phyloP scores from a whole-genome alignment of 2,888 invertebrate species.

The Siphonodentalium dalli region DNA sequence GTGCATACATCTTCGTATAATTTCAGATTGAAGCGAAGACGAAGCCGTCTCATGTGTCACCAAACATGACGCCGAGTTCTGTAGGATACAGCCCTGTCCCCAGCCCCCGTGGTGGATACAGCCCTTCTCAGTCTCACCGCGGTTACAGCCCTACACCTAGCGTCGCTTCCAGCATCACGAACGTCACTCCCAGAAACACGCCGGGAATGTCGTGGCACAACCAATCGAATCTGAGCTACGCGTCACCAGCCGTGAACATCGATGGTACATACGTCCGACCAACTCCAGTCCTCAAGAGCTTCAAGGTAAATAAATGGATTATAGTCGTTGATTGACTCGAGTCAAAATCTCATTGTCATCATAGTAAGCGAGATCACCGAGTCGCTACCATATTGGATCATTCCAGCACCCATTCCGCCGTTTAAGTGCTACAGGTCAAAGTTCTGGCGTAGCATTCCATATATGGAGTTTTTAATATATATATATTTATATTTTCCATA shows the following conservation, averaged over 20 bases:
- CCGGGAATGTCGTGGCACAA: slow-evolving; percentile 43
- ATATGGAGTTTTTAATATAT: too few relatives aligned
- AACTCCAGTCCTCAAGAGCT: slow-evolving; percentile 46
- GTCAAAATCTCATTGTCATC: too few relatives aligned
- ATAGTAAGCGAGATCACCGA: too few relatives aligned
- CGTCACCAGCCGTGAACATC: slow-evolving; percentile 22
- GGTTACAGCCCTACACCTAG: slow-evolving; percentile 27
- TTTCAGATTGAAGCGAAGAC: slow-evolving; percentile 11
- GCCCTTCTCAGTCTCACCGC: slow-evolving; percentile 7
- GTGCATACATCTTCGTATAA: too few relatives aligned
- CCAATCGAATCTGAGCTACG: slow-evolving; percentile 27
- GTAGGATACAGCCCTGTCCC: neutral
- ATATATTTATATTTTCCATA: too few relatives aligned
- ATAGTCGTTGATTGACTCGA: too few relatives aligned
- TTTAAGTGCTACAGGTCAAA: too few relatives aligned
- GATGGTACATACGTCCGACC: slow-evolving; percentile 41
- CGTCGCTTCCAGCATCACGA: slow-evolving; percentile 44
- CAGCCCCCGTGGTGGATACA: slow-evolving; percentile 22
- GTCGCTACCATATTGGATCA: too few relatives aligned
- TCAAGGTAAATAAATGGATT: slow-evolving; percentile 33
- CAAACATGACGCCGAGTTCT: too few relatives aligned
- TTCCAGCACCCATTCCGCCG: too few relatives aligned
- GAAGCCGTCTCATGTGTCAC: too few relatives aligned
- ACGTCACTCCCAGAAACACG: slow-evolving; percentile 40
- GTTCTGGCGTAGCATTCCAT: too few relatives aligned